Conservation (phyloP, 1,140 invertebrate genomes). For the Phocides pigmalion region DNA sequence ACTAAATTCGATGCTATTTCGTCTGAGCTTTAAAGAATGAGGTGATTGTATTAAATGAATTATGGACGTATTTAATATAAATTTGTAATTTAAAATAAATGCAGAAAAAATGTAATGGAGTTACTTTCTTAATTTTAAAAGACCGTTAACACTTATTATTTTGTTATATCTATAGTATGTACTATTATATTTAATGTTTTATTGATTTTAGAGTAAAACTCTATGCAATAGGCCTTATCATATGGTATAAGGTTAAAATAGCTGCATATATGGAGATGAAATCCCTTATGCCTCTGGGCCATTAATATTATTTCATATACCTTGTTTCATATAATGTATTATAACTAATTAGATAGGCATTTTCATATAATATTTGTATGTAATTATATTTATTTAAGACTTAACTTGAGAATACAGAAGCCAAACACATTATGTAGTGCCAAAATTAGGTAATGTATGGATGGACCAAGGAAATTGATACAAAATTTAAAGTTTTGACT, state of each 20-base stretch:
- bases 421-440: constrained; percentile 5
- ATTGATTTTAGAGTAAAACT: constrained; percentile 1
- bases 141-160: too few relatives aligned
- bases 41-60: constrained; percentile 21
- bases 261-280: too few relatives aligned
- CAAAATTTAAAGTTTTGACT: constrained; percentile 4
- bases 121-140: neutral
- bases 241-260: too few relatives aligned
- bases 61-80: neutral
- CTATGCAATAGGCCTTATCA: neutral
- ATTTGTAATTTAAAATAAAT: constrained; percentile 3
- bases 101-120: too few relatives aligned
- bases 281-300: neutral
- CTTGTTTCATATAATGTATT: constrained; percentile 7
- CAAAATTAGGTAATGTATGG: constrained; percentile 9
- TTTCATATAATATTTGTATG: constrained; percentile 2
- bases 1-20: constrained; percentile 13
- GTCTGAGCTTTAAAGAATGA: constrained; percentile 18
- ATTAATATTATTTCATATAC: neutral
- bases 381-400: neutral
- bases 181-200: too few relatives aligned
- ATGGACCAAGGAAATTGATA: constrained; percentile 11
- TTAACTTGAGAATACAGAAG: neutral
- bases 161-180: too few relatives aligned
- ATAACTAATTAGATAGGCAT: constrained; percentile 5